Percentiles rank a stretch among this genome's conserved stretches.
phyloP scores from a whole-genome alignment of 2,797 vertebrate species.

The Lophius americanus region DNA sequence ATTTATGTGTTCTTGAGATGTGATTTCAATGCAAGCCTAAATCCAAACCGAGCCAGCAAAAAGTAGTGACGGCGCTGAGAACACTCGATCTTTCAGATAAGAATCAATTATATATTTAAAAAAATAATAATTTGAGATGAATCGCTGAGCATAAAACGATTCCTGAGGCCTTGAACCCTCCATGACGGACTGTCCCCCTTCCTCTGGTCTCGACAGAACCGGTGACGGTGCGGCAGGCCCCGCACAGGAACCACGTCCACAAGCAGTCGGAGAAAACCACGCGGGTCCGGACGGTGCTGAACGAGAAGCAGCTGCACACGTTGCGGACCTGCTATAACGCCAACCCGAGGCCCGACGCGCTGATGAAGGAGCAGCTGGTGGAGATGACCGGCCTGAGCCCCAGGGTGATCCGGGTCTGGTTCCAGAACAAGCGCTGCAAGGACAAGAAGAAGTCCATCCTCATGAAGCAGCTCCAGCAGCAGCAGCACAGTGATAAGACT shows the following conservation, averaged over 20 bases:
- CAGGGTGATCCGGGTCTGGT: constrained; percentile 96
- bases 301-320: constrained; percentile 95
- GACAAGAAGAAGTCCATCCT: constrained; percentile 94
- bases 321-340: constrained; percentile 94
- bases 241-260: constrained; percentile 87
- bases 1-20: no score
- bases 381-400: constrained; percentile 97
- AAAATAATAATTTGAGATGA: not conserved
- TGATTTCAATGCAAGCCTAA: no score
- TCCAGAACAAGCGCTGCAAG: constrained; percentile 98
- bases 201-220: constrained; percentile 71
- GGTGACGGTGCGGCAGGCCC: constrained; percentile 84
- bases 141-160: not conserved
- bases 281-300: constrained; percentile 93
- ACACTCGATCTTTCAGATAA: no score
- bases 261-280: constrained; percentile 93
- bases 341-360: constrained; percentile 94
- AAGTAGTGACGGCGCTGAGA: no score
- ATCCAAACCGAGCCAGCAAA: no score
- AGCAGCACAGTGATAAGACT: constrained; percentile 89
- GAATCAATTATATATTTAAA: not conserved
- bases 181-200: not conserved
- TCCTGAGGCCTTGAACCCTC: not conserved
- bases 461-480: constrained; percentile 93
- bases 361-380: constrained; percentile 97